Percentiles rank a stretch among this genome's conserved stretches.
Evolutionary conservation across 2,113 vertebrate species (phyloP).

Genomic region (Pelecanoides urinatrix): DNA sequence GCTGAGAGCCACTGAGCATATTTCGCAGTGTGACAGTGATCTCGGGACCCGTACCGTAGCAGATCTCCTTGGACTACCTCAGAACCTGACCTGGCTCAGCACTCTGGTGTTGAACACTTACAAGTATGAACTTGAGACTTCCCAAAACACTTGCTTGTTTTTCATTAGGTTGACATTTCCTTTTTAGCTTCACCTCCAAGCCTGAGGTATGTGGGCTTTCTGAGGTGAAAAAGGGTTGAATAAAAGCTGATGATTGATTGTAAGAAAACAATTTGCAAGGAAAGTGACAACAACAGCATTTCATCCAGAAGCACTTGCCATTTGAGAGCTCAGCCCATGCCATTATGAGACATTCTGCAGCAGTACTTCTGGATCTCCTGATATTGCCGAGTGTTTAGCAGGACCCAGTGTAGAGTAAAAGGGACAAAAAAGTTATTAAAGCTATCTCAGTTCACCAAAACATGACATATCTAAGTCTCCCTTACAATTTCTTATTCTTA

Average conservation of each 20-base stretch:
- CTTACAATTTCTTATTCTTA: not conserved
- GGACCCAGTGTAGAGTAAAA: not conserved
- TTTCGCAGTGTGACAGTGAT: not conserved
- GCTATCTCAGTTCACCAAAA: not conserved
- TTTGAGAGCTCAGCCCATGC: not conserved
- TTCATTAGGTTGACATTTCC: not conserved
- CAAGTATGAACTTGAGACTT: not conserved
- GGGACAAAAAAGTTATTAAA: not conserved
- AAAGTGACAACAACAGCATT: not conserved
- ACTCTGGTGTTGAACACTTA: not conserved
- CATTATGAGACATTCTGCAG: not conserved
- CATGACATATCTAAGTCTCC: not conserved
- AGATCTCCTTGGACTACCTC: not conserved
- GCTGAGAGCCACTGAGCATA: not conserved
- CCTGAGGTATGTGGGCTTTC: not conserved
- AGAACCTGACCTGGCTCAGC: not conserved
- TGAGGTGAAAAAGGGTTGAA: not conserved
- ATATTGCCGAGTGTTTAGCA: not conserved
- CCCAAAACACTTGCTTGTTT: not conserved
- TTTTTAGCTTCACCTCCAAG: not conserved
- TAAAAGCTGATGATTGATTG: not conserved
- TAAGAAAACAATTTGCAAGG: not conserved
- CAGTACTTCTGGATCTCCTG: not conserved
- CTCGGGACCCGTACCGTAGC: rapidly evolving
- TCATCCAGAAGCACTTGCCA: not conserved